phyloP scores from a whole-genome alignment of 2,888 invertebrate species.

The Lutraria lutraria region DNA sequence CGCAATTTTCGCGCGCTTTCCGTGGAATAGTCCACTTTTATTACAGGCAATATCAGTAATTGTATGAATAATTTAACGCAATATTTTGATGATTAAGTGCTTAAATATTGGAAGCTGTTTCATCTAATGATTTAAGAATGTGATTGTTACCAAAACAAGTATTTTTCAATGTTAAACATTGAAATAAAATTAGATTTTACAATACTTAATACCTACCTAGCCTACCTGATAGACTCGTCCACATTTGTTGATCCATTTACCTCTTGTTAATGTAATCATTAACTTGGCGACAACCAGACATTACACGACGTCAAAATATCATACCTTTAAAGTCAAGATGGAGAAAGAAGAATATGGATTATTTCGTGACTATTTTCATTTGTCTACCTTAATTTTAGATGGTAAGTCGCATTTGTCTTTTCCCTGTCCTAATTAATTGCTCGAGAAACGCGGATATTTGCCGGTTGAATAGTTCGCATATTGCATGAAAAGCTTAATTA shows the following conservation, averaged over 20 bases:
- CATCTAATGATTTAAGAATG: too few relatives aligned
- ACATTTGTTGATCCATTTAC: too few relatives aligned
- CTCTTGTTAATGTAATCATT: background rate
- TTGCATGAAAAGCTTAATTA: too few relatives aligned
- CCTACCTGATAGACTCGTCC: background rate
- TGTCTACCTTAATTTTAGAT: background rate
- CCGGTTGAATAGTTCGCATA: too few relatives aligned
- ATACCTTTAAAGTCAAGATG: background rate
- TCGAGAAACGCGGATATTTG: too few relatives aligned
- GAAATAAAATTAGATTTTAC: background rate
- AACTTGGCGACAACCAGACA: background rate
- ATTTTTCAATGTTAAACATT: background rate
- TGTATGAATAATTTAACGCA: background rate
- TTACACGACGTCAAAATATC: background rate
- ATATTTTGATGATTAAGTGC: background rate
- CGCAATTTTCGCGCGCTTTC: conserved; percentile 17
- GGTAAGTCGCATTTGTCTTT: background rate
- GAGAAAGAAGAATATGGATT: background rate
- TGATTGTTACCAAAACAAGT: too few relatives aligned
- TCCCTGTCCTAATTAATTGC: too few relatives aligned
- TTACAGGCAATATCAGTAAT: background rate
- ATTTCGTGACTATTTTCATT: background rate
- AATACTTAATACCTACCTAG: background rate
- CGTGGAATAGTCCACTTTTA: conserved; percentile 1
- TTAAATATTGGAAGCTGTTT: background rate